Conservation (phyloP, 53 echinoderm and acorn worm species). For the Astropecten irregularis region DNA sequence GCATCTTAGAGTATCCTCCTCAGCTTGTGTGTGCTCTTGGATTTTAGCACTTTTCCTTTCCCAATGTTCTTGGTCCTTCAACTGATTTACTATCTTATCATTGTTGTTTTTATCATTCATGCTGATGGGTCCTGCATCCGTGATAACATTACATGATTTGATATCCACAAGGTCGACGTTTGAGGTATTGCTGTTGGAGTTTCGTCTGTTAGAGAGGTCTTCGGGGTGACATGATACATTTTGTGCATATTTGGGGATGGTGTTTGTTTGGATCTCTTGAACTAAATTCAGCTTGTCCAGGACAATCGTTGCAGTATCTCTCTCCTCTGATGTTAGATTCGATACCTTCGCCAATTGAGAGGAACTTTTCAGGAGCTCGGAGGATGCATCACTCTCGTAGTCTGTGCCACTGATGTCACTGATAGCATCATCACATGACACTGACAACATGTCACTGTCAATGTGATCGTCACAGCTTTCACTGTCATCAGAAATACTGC, state of each 20-base stretch:
- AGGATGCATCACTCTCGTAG: constrained; percentile 33
- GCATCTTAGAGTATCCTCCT: background rate
- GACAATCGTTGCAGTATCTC: background rate
- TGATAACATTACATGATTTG: no score
- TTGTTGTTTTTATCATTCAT: constrained; percentile 37
- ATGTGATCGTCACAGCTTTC: constrained; percentile 1
- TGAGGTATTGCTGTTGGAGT: no score
- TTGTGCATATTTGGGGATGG: background rate
- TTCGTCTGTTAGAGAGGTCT: no score
- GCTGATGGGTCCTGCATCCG: background rate
- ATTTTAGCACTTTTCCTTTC: background rate
- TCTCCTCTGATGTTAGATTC: background rate
- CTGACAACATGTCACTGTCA: constrained; percentile 25
- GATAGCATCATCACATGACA: constrained; percentile 48
- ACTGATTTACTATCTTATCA: background rate
- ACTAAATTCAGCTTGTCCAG: background rate
- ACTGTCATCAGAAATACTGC: background rate
- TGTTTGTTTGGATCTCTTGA: no score
- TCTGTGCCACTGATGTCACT: constrained; percentile 50
- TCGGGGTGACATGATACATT: no score
- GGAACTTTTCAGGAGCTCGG: background rate
- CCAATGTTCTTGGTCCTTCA: background rate
- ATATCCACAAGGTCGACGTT: no score
- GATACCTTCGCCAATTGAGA: background rate
- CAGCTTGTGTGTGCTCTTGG: background rate